Conservation (phyloP, 2,113 vertebrate species). For the Serilophus lunatus region DNA sequence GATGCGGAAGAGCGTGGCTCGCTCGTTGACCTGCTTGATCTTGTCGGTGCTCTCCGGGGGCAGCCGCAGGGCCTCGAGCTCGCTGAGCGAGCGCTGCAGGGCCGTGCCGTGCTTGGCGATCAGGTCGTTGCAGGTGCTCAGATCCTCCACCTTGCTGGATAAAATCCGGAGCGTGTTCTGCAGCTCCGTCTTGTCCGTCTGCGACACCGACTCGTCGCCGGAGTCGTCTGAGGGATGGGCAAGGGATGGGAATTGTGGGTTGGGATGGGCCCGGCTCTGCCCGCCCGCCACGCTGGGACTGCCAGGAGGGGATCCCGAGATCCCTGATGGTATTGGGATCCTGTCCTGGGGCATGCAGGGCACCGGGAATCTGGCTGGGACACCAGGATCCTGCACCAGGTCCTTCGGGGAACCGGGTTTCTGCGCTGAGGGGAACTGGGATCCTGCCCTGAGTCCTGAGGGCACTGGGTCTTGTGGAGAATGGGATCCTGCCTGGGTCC, state of each 20-base stretch:
- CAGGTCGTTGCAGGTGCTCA: constrained; percentile 95
- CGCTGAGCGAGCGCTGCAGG: constrained; percentile 93
- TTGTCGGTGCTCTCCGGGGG: constrained; percentile 87
- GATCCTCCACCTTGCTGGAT: constrained; percentile 92
- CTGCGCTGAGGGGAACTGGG: neutral
- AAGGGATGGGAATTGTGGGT: fast-evolving
- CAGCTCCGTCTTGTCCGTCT: constrained; percentile 86
- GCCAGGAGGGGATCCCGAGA: neutral
- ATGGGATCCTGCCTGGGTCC: neutral
- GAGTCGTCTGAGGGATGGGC: constrained; percentile 79
- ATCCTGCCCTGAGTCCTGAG: too few relatives aligned
- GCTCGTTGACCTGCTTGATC: constrained; percentile 92
- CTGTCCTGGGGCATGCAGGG: too few relatives aligned
- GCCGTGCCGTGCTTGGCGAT: constrained; percentile 96
- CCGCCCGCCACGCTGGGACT: neutral
- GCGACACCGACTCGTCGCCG: constrained; percentile 81
- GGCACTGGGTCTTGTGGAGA: neutral
- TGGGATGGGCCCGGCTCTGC: neutral
- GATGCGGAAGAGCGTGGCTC: constrained; percentile 94
- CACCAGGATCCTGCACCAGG: too few relatives aligned
- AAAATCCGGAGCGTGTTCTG: constrained; percentile 89
- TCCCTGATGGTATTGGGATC: neutral
- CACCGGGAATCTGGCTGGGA: too few relatives aligned
- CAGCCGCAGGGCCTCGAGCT: constrained; percentile 85
- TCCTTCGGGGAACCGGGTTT: neutral